Conservation (phyloP, 2,797 vertebrate genomes). For the Chrosomus eos region DNA sequence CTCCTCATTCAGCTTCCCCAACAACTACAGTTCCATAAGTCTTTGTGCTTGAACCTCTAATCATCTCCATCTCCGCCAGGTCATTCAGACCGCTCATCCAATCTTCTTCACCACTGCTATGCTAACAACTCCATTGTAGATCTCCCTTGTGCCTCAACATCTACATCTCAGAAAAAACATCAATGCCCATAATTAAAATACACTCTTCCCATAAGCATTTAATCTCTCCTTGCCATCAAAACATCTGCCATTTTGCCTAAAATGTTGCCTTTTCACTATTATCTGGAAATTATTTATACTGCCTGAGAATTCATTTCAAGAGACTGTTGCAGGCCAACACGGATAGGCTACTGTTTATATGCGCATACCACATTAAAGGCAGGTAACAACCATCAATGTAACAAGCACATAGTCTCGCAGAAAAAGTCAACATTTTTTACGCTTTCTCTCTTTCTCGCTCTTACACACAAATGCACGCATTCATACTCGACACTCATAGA, state of each 20-base stretch:
- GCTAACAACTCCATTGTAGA: background rate
- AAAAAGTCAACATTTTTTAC: background rate
- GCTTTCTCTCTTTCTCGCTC: constrained; percentile 19
- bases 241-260: background rate
- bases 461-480: constrained; percentile 33
- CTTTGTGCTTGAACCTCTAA: background rate
- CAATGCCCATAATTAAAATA: background rate
- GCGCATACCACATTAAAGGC: background rate
- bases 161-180: background rate
- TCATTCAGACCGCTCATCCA: background rate
- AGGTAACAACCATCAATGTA: background rate
- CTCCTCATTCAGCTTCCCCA: background rate
- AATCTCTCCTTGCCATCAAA: background rate
- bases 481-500: constrained; percentile 38
- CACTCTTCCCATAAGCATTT: background rate
- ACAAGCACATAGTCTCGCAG: constrained; percentile 1
- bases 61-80: background rate
- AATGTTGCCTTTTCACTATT: background rate
- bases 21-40: background rate
- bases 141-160: background rate
- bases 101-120: background rate
- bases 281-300: background rate
- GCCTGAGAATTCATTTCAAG: background rate
- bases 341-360: background rate
- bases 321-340: background rate